Percentiles rank a stretch among this genome's conserved stretches.
phyloP scores from a whole-genome alignment of 2,113 vertebrate species.

The Pedionomus torquatus region DNA sequence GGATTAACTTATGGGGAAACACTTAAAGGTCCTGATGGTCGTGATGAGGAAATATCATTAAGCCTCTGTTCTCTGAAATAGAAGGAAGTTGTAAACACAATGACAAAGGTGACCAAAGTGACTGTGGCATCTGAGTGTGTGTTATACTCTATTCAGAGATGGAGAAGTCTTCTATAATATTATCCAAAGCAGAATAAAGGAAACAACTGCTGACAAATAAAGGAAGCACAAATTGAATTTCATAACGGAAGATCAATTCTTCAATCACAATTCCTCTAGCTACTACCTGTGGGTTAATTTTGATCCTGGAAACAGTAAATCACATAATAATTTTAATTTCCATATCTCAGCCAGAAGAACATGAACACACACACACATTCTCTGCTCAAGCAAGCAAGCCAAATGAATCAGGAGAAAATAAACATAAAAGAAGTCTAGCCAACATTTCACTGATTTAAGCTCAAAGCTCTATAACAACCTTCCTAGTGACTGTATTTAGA shows the following conservation, averaged over 20 bases:
- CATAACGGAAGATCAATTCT: not conserved
- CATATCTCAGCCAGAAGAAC: not conserved
- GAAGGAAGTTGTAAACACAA: slow-evolving; percentile 53
- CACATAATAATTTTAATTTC: not conserved
- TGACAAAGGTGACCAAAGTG: not conserved
- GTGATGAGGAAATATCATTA: not conserved
- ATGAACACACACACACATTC: not conserved
- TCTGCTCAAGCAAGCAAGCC: not conserved
- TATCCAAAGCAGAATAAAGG: not conserved
- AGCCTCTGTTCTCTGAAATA: slow-evolving; percentile 21
- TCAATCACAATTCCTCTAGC: not conserved
- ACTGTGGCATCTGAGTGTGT: not conserved
- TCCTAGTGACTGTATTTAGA: accelerated
- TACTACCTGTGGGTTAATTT: not conserved
- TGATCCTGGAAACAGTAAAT: not conserved
- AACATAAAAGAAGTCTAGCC: not conserved
- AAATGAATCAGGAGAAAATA: not conserved
- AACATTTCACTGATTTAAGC: not conserved
- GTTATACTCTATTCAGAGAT: not conserved
- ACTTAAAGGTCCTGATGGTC: slow-evolving; percentile 24
- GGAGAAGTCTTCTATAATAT: not conserved
- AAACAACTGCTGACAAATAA: not conserved
- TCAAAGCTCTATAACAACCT: not conserved
- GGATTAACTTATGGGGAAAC: slow-evolving; percentile 38
- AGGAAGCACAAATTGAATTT: not conserved